Evolutionary conservation across 2,888 invertebrate species (phyloP).

Genomic region (Rhaphigaster nebulosa): DNA sequence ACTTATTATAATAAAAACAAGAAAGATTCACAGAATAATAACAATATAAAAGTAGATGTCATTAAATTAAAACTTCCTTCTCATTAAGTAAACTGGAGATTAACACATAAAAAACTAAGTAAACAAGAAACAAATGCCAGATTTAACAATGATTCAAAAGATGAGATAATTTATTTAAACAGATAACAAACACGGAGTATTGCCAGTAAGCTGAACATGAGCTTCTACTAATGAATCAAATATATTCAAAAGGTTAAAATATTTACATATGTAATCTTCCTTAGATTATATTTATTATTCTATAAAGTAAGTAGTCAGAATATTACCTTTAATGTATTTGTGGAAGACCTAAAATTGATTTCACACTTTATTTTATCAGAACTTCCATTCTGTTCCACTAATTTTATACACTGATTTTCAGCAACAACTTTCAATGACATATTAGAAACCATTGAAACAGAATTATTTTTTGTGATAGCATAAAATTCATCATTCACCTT

Average conservation of each 20-base stretch:
- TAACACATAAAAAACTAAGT: background rate
- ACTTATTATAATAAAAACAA: background rate
- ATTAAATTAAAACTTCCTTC: background rate
- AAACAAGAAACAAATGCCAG: background rate
- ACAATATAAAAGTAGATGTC: background rate
- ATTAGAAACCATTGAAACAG: constrained; percentile 44
- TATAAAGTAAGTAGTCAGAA: background rate
- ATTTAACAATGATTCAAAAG: background rate
- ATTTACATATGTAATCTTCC: background rate
- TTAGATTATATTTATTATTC: background rate
- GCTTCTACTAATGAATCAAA: background rate
- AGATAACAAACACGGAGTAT: background rate
- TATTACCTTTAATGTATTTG: constrained; percentile 69
- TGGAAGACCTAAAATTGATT: constrained; percentile 69
- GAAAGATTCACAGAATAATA: background rate
- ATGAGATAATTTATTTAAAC: background rate
- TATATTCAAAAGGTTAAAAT: background rate
- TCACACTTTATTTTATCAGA: constrained; percentile 67
- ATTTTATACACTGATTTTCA: constrained; percentile 54
- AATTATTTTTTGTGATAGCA: constrained; percentile 5
- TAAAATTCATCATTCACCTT: background rate
- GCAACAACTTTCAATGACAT: constrained; percentile 53
- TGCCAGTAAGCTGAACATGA: background rate
- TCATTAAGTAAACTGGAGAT: background rate
- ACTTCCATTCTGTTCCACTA: constrained; percentile 56